phyloP scores from a whole-genome alignment of 2,113 vertebrate genomes.

The Erythrocercus mccallii region DNA sequence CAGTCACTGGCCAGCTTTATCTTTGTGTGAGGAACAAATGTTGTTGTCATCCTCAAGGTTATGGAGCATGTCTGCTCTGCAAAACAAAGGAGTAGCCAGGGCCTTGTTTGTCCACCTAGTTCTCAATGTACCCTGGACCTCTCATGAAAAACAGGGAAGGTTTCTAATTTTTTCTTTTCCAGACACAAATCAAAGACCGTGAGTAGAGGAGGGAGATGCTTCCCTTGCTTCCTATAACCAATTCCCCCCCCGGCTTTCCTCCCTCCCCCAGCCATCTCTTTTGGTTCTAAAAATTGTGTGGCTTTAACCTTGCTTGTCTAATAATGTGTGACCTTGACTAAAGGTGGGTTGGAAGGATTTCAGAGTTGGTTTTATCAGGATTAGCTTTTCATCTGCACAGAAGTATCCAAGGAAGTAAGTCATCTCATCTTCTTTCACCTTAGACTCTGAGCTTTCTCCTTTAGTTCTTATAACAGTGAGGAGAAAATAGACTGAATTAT shows the following conservation, averaged over 20 bases:
- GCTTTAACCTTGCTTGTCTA: constrained; percentile 66
- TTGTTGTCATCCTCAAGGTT: constrained; percentile 67
- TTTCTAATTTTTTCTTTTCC: constrained; percentile 47
- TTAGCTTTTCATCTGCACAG: constrained; percentile 75
- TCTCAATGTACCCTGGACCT: constrained; percentile 25
- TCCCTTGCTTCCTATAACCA: not conserved
- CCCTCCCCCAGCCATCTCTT: not conserved
- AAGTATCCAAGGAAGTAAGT: constrained; percentile 65
- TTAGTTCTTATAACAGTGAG: constrained; percentile 55
- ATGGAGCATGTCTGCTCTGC: constrained; percentile 35
- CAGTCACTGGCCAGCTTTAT: constrained; percentile 51
- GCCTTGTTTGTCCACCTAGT: constrained; percentile 25
- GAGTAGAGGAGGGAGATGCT: constrained; percentile 40
- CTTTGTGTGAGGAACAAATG: constrained; percentile 70
- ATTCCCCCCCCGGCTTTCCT: not conserved
- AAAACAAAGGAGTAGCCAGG: constrained; percentile 38
- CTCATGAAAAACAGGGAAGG: constrained; percentile 35
- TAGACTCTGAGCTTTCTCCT: constrained; percentile 62
- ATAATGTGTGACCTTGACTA: constrained; percentile 70
- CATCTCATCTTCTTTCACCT: constrained; percentile 69
- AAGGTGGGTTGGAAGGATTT: constrained; percentile 70
- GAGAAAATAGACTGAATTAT: constrained; percentile 58
- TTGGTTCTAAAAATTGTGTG: constrained; percentile 56
- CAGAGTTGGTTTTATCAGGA: constrained; percentile 73
- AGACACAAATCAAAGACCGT: constrained; percentile 52